Evolutionary conservation across 2,113 vertebrate species (phyloP), one percentile per base, ranked within the genome.

Genomic region (Passer montanus): DNA sequence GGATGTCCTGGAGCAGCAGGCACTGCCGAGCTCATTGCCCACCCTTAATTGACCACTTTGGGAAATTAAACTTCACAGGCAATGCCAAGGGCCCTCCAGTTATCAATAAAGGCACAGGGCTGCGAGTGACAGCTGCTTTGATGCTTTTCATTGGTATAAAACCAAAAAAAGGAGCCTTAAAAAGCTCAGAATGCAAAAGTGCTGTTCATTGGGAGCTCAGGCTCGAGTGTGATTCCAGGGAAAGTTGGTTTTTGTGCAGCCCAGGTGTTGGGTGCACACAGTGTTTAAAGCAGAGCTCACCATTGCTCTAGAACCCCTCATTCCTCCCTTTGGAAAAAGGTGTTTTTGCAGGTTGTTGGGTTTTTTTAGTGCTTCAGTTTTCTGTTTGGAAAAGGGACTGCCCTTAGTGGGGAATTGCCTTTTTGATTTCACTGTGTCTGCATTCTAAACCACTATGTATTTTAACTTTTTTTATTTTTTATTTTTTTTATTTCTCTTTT

Each of bases 51-150:
- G 95, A 97, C 79, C 85, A 11, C 96, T 97, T 93, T 96, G 97
- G 95, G 96, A 97, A 96, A 97, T 98, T 94, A 92, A 97, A 90
- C 96, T 97, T 97, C 68, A 93, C 76, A 90, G 84, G 91, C 95
- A 95, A 58, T 0, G 88, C 87, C 76, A 35, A 92, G 93, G 90
- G 83, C 91, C 90, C 79, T 93, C 28, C 90, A 93, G 58, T 97
- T 96, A 94, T 93, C 93, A 95, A 87, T 87, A 92, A 96, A 91
- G 93, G 35, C 93, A 84, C 44, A 53, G 53, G 89, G 95, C 87
- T 97, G 92, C 67, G 50, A 76, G 89, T 90, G 92, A 87, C 93
- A 90, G 87, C 33, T 66, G 43, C 84, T 96, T 92, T 97, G 90
- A 78, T 96, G 96, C 66, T 39, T 96, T 78, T 95, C 93, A 81